Percentiles rank a stretch among this genome's conserved stretches.
Conservation (phyloP, 2,888 invertebrate genomes). For the Anthrax anthrax region DNA sequence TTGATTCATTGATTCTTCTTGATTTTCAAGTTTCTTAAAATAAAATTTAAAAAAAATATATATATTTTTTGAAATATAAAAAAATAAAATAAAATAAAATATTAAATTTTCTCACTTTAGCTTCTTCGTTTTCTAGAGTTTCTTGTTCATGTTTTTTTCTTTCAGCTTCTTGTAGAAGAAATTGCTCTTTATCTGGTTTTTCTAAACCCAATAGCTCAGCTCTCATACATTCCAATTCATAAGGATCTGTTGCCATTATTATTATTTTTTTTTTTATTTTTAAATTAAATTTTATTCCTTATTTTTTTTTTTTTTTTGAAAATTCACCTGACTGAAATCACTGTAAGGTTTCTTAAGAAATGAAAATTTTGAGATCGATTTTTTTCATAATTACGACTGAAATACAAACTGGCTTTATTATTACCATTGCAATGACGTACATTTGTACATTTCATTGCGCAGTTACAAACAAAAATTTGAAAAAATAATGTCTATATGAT, state of each 20-base stretch:
- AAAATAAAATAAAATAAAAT: not conserved
- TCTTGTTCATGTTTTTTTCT: conserved; percentile 25
- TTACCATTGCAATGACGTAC: no score
- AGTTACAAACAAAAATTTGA: no score
- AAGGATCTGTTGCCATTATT: conserved; percentile 40
- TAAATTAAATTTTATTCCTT: no score
- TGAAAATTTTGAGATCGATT: not conserved
- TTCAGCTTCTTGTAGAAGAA: conserved; percentile 41
- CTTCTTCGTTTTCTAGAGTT: conserved; percentile 37
- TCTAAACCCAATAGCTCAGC: conserved; percentile 62
- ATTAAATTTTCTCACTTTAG: conserved; percentile 10
- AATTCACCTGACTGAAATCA: no score
- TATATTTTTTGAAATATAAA: not conserved
- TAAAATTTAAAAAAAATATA: not conserved
- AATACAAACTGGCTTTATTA: no score
- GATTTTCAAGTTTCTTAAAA: conserved; percentile 45
- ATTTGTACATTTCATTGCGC: no score
- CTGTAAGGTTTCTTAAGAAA: no score
- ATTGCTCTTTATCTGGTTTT: conserved; percentile 52
- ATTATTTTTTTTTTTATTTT: no score
- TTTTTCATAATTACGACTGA: no score
- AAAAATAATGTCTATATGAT: no score
- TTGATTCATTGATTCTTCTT: conserved; percentile 47
- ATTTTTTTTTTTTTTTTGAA: no score
- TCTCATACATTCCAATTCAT: conserved; percentile 62